Base-by-base conservation (phyloP, 2,113 vertebrate species). In the Vidua chalybeata region DNA sequence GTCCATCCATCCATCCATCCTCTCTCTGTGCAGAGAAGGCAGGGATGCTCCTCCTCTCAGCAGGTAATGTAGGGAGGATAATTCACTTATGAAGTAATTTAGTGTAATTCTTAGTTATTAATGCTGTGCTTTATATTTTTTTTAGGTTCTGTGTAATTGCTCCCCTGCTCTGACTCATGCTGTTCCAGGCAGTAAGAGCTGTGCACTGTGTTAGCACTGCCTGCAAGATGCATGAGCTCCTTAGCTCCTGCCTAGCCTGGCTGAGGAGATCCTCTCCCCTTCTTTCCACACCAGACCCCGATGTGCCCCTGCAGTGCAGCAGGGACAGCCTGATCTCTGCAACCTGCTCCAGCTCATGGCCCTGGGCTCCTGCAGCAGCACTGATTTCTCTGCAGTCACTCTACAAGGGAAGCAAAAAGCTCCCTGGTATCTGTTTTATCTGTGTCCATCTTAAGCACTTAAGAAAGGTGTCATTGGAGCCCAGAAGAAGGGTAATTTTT, bases 101-200 rank as follows among this genome's bases (percentile, higher is more conserved):
- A 75, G 35, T 35, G 49, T 49, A 89, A 73, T 91, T 94, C 64
- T 89, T 31, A 31, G 64, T 87, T 92, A 92, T 72, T 94, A 92
- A 89, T 91, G 76, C 73, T 30, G 19, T 61, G 20, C 54, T 82
- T 91, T 90, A 49, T 84, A 19, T 10, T 49, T 66, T 61, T 90
- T 86, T 92, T 37, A 77, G 39, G 37, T 69, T 62, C 76, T 93
- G n/a, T 52, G 48, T 84, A 81, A 87, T 79, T 39, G 33, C 27
- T 55, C 48, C 66, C 33, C 46, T 91, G 55, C 54, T 92, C 90
- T 95, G 95, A 95, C 49, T 94, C 84, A 82, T 10, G 39, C n/a
- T 78, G 14, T 41, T 73, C 56, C 45, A 24, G 24, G 71, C 55
- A 78, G 28, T 33, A 48, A 52, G 69, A 84, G 27, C n/a, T 39